These are phyloP conservation scores for Furcula furcula DNA, from an alignment of 2,888 invertebrate genomes.

Conservation along the genomic window DNA sequence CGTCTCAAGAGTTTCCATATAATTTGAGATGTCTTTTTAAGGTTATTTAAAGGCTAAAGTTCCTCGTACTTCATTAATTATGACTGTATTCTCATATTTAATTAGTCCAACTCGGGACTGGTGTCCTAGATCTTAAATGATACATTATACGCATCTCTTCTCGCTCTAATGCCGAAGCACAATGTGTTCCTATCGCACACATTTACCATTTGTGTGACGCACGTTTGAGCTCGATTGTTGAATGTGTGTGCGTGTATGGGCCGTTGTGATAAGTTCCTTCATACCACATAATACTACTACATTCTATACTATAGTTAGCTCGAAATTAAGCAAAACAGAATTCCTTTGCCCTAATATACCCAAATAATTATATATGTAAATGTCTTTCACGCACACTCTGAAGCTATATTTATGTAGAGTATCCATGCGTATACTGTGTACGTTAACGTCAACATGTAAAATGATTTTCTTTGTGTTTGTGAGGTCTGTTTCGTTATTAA, in stretches of 20 bases:
- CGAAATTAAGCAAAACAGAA: slow-evolving; percentile 37
- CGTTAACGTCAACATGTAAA: slow-evolving; percentile 32
- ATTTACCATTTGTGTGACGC: slow-evolving; percentile 29
- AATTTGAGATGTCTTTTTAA: slow-evolving; percentile 17
- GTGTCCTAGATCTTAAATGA: slow-evolving; percentile 71
- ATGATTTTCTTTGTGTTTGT: slow-evolving; percentile 22
- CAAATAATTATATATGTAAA: slow-evolving; percentile 39
- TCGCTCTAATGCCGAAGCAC: slow-evolving; percentile 73
- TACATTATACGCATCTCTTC: slow-evolving; percentile 66
- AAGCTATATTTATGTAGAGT: slow-evolving; percentile 30
- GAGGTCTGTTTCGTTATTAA: slow-evolving; percentile 20
- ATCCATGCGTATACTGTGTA: slow-evolving; percentile 31
- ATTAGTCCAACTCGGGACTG: slow-evolving; percentile 66
- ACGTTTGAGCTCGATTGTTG: slow-evolving; percentile 23
- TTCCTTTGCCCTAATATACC: slow-evolving; percentile 34
- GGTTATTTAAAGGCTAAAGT: neutral
- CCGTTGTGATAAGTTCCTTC: slow-evolving; percentile 21
- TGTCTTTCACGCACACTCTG: slow-evolving; percentile 44
- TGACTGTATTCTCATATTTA: slow-evolving; percentile 49
- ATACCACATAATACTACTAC: slow-evolving; percentile 22
- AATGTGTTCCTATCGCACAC: slow-evolving; percentile 59
- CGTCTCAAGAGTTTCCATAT: too few relatives aligned
- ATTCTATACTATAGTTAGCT: slow-evolving; percentile 26
- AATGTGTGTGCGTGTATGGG: slow-evolving; percentile 19
- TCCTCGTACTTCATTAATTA: slow-evolving; percentile 39